phyloP scores from a whole-genome alignment of 2,797 vertebrate species.

The Coregonus sp. region DNA sequence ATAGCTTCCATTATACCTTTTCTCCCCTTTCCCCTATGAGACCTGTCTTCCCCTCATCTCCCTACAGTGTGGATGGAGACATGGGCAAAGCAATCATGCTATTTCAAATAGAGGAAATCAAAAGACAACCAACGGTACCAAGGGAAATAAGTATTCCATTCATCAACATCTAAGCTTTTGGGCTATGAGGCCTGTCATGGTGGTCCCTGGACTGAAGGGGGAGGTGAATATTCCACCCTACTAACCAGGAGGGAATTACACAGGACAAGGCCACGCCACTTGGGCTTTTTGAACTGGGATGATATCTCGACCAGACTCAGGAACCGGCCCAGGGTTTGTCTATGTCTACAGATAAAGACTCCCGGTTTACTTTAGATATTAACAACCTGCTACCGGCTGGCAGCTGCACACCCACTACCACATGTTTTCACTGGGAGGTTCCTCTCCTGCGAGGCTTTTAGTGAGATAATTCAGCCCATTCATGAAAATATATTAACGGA shows the following conservation, averaged over 20 bases:
- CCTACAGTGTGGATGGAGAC: slow-evolving; percentile 59
- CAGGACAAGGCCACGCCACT: not conserved
- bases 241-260: slow-evolving; percentile 11
- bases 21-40: slow-evolving; percentile 60
- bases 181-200: slow-evolving; percentile 22
- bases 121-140: slow-evolving; percentile 21
- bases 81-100: slow-evolving; percentile 34
- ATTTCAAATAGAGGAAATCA: slow-evolving; percentile 33
- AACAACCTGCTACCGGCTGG: not conserved
- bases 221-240: slow-evolving; percentile 25
- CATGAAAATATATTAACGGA: not conserved
- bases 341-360: not conserved
- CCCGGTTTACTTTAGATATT: slow-evolving; percentile 14
- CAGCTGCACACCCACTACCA: not conserved
- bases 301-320: slow-evolving; percentile 29
- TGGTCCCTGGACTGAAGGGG: slow-evolving; percentile 23
- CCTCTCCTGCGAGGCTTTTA: not conserved
- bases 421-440: slow-evolving; percentile 3
- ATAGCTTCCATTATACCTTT: slow-evolving; percentile 57
- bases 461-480: slow-evolving; percentile 1
- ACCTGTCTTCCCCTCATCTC: slow-evolving; percentile 62
- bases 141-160: slow-evolving; percentile 10
- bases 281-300: slow-evolving; percentile 11
- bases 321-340: slow-evolving; percentile 7
- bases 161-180: slow-evolving; percentile 1